phyloP scores from a whole-genome alignment of 2,113 vertebrate genomes.

The Actenoides lindsayi region DNA sequence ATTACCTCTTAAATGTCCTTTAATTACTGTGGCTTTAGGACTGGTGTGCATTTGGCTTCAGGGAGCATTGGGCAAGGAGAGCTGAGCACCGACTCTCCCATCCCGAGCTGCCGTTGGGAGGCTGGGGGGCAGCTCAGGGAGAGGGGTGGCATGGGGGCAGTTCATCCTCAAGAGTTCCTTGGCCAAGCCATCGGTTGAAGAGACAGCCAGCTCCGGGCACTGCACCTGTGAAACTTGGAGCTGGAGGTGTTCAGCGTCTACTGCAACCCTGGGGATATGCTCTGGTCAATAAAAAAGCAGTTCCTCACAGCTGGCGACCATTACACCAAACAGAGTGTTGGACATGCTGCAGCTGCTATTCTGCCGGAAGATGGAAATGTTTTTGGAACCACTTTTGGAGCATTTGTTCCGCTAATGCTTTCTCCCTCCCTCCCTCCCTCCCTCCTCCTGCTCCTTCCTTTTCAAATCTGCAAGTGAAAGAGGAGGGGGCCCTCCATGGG shows the following conservation, averaged over 20 bases:
- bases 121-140: background rate
- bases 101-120: background rate
- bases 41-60: background rate
- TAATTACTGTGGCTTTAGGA: background rate
- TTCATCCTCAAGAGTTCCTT: background rate
- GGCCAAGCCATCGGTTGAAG: background rate
- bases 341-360: slow-evolving; percentile 48
- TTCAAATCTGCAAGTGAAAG: background rate
- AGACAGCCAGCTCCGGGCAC: background rate
- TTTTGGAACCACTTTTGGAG: slow-evolving; percentile 18
- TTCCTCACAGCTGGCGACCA: slow-evolving; percentile 62
- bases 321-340: background rate
- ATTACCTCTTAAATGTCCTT: slow-evolving; percentile 23
- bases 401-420: slow-evolving; percentile 36
- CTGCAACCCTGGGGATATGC: slow-evolving; percentile 18
- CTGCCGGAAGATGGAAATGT: slow-evolving; percentile 53
- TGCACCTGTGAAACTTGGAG: slow-evolving; percentile 56
- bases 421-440: slow-evolving; percentile 12
- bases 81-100: background rate
- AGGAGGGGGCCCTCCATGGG: background rate
- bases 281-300: slow-evolving; percentile 36
- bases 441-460: background rate
- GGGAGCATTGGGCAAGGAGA: background rate
- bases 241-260: slow-evolving; percentile 37
- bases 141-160: background rate